These are phyloP conservation scores for Venusia cambrica DNA, from an alignment of 2,888 invertebrate genomes.

Conservation along the genomic window DNA sequence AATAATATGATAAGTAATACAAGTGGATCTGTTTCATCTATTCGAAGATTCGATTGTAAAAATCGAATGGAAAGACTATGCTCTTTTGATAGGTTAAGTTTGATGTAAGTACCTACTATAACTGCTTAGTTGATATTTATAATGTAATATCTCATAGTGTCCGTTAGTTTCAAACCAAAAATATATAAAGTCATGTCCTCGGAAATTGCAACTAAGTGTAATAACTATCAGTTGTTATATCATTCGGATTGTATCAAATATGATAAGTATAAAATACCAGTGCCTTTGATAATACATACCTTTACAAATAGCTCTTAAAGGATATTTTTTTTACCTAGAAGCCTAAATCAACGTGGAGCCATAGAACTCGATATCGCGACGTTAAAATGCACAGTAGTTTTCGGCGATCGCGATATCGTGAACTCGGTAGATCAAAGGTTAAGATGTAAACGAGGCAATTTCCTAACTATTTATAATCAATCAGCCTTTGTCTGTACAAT, in stretches of 20 bases:
- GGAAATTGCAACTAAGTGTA: conserved; percentile 60
- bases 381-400: no score
- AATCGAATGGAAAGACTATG: conserved; percentile 78
- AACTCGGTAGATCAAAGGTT: no score
- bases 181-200: conserved; percentile 45
- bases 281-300: conserved; percentile 79
- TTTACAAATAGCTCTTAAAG: conserved; percentile 64
- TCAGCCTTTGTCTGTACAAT: conserved; percentile 26
- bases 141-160: conserved; percentile 70
- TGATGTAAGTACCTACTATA: conserved; percentile 64
- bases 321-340: conserved; percentile 80
- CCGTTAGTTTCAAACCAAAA: conserved; percentile 71
- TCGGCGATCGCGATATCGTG: no score
- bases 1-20: conserved; percentile 60
- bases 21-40: conserved; percentile 79
- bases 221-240: conserved; percentile 44
- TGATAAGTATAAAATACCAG: conserved; percentile 67
- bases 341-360: no score
- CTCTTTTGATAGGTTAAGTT: conserved; percentile 66
- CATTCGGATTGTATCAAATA: conserved; percentile 51
- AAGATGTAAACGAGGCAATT: conserved; percentile 53
- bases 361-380: no score
- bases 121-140: conserved; percentile 76
- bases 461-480: conserved; percentile 42
- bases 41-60: conserved; percentile 76